Evolutionary conservation across 1,140 invertebrate species (phyloP).

Genomic region (Cydia pomonella): DNA sequence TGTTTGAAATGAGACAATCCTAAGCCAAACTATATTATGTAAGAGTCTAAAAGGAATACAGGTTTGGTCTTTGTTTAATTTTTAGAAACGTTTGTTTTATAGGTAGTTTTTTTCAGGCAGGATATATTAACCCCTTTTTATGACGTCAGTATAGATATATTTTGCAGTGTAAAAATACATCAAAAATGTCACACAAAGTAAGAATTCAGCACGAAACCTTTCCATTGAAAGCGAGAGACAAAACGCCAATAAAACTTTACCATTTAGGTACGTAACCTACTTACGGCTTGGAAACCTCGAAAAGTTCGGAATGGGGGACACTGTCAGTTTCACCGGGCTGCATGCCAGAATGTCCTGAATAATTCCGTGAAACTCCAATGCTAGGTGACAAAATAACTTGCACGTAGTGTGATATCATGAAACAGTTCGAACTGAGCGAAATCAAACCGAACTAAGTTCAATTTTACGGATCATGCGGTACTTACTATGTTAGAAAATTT

Average conservation of each 20-base stretch:
- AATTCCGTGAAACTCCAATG: conserved; percentile 19
- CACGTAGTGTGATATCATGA: neutral
- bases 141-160: too few species aligned
- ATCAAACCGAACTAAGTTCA: neutral
- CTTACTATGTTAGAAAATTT: too few species aligned
- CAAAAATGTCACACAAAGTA: too few species aligned
- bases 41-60: too few species aligned
- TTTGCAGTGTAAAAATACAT: too few species aligned
- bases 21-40: too few species aligned
- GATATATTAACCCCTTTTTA: too few species aligned
- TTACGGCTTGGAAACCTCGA: conserved; percentile 31
- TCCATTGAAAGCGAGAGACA: conserved; percentile 22
- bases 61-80: too few species aligned
- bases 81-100: too few species aligned
- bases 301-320: conserved; percentile 24
- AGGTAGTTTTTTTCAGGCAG: too few species aligned
- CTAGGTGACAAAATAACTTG: conserved; percentile 25
- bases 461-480: neutral
- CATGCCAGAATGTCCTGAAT: conserved; percentile 29
- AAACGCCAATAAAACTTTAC: conserved; percentile 29
- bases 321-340: conserved; percentile 31
- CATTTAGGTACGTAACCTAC: conserved; percentile 32
- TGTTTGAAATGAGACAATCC: too few species aligned
- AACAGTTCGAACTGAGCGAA: neutral
- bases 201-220: neutral